Conservation (phyloP, 2,888 invertebrate species). For the Tricholauxania praeusta region DNA sequence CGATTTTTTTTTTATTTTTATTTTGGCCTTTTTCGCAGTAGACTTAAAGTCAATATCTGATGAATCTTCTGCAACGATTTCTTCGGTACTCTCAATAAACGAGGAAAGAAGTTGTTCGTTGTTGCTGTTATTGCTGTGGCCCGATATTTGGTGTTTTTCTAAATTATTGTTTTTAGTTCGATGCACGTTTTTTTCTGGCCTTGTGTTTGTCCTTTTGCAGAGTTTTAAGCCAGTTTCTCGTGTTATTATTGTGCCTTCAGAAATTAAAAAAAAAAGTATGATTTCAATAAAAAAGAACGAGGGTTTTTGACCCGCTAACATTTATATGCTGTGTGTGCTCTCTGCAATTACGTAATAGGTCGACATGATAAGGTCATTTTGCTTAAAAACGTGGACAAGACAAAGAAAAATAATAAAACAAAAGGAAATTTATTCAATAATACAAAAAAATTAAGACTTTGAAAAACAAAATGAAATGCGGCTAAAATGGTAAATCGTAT, state of each 20-base stretch:
- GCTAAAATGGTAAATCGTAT: no score
- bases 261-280: no score
- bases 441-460: no score
- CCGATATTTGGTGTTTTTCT: conserved; percentile 28
- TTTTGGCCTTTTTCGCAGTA: no score
- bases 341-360: conserved; percentile 44
- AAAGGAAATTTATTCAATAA: no score
- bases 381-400: conserved; percentile 2
- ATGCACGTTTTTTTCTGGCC: conserved; percentile 28
- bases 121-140: conserved; percentile 14
- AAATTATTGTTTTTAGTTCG: conserved; percentile 38
- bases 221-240: not conserved
- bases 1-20: no score
- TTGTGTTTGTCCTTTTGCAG: not conserved
- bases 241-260: not conserved
- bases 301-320: conserved; percentile 46
- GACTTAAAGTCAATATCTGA: conserved; percentile 17
- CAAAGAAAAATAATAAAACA: no score
- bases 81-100: not conserved
- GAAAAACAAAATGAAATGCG: no score
- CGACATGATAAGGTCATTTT: conserved; percentile 28
- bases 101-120: no score
- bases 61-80: conserved; percentile 2
- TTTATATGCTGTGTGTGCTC: conserved; percentile 35
- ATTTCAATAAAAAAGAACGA: not conserved